Base-by-base conservation (phyloP, 1,140 invertebrate genomes). In the Sitobion miscanthi region DNA sequence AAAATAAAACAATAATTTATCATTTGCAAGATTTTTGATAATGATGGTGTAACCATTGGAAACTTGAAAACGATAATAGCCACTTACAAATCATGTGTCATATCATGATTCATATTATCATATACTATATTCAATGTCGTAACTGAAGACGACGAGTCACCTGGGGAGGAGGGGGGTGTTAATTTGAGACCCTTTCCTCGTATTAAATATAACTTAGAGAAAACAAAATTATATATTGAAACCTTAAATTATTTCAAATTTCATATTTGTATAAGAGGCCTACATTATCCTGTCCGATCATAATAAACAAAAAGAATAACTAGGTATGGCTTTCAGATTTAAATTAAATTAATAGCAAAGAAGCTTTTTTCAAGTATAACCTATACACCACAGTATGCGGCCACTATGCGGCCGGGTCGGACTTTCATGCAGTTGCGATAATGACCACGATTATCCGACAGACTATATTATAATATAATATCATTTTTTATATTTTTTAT, bases 1-100 rank as follows among this genome's bases (percentile, higher is more conserved):
- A n/a, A 69, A 77, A n/a, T 77, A 77, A 77, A 77, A 77, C n/a
- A 77, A 77, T 77, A n/a, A 77, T 77, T 17, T 77, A 77, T 77
- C 11, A 0, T 4, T 5, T 77, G 0, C 62, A n/a, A 77, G 5
- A n/a, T 77, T 35, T 5, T 77, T 14, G 3, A 77, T 77, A 35
- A 77, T 77, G 30, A 77, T 77, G 14, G n/a, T 77, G n/a, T 77
- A 77, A 77, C 17, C 30, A 30, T 77, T n/a, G 62, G n/a, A 62
- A 62, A 14, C 9, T 30, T 62, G 57, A 62, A n/a, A 77, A n/a
- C 20, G 9, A 77, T n/a, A 17, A 14, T 77, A 77, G 30, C 62
- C 11, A 4, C n/a, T n/a, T 35, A n/a, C n/a, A 77, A 77, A n/a
- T n/a, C 42, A 38, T 17, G n/a, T 69, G 5, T n/a, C 30, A 69